Evolutionary conservation across 2,888 invertebrate genomes (phyloP).

Genomic region (Cancer borealis): DNA sequence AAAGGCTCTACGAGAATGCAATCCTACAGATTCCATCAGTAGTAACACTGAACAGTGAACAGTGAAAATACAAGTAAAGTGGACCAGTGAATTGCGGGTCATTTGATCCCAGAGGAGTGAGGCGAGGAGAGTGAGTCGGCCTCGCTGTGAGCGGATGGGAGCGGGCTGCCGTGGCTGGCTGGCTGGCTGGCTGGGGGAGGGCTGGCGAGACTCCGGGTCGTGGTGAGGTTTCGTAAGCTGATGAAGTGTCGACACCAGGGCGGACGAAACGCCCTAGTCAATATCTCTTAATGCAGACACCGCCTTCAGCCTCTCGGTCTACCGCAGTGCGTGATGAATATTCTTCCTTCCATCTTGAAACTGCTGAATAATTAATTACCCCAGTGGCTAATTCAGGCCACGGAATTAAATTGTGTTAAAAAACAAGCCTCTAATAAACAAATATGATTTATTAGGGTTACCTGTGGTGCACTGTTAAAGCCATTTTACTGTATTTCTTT

Average conservation of each 20-base stretch:
- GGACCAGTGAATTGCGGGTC: conserved; percentile 31
- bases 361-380: background rate
- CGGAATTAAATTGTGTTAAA: background rate
- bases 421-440: background rate
- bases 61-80: background rate
- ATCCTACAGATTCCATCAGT: background rate
- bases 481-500: background rate
- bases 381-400: background rate
- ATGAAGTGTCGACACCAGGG: conserved; percentile 43
- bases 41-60: background rate
- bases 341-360: background rate
- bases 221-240: conserved; percentile 57
- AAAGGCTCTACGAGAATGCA: background rate
- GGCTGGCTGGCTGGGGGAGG: conserved; percentile 50
- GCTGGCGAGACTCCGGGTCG: conserved; percentile 46
- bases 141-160: conserved; percentile 10
- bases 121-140: conserved; percentile 43
- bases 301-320: background rate
- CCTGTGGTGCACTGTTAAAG: background rate
- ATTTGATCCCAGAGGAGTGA: conserved; percentile 33
- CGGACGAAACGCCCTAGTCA: conserved; percentile 47
- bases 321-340: background rate
- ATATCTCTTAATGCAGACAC: conserved; percentile 28
- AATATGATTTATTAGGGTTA: background rate
- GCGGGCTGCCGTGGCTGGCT: conserved; percentile 20